phyloP scores from a whole-genome alignment of 2,888 invertebrate species.

The Frankliniella intonsa region DNA sequence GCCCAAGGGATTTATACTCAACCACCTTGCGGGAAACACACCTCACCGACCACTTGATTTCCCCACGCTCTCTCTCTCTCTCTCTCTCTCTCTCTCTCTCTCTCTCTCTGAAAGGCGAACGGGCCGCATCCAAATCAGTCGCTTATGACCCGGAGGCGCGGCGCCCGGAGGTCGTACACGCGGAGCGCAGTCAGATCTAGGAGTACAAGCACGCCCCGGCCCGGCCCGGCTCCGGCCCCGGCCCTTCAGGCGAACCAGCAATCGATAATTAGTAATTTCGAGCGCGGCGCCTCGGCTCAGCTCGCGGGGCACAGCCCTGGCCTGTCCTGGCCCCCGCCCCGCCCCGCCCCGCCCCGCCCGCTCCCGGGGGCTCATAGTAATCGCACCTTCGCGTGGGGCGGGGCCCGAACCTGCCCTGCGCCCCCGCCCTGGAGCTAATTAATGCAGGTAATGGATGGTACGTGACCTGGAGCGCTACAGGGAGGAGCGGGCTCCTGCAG shows the following conservation, averaged over 20 bases:
- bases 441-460: constrained; percentile 19
- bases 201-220: not conserved
- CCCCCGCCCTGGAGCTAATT: not conserved
- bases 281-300: not conserved
- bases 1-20: no score
- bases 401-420: not conserved
- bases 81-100: no score
- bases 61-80: no score
- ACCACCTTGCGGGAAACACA: no score
- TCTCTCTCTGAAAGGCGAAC: no score
- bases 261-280: constrained; percentile 16
- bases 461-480: not conserved
- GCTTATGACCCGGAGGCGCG: not conserved
- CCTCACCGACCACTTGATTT: no score
- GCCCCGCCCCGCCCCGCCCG: no score
- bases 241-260: not conserved
- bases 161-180: no score
- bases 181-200: not conserved
- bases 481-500: not conserved
- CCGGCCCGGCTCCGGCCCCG: not conserved
- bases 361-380: constrained; percentile 1
- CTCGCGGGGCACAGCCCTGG: not conserved
- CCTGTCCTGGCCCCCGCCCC: no score
- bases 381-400: constrained; percentile 14
- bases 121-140: no score